Evolutionary conservation across 1,140 invertebrate species (phyloP), one percentile per base, ranked within the genome.

Genomic region (Drosophila sucinea): DNA sequence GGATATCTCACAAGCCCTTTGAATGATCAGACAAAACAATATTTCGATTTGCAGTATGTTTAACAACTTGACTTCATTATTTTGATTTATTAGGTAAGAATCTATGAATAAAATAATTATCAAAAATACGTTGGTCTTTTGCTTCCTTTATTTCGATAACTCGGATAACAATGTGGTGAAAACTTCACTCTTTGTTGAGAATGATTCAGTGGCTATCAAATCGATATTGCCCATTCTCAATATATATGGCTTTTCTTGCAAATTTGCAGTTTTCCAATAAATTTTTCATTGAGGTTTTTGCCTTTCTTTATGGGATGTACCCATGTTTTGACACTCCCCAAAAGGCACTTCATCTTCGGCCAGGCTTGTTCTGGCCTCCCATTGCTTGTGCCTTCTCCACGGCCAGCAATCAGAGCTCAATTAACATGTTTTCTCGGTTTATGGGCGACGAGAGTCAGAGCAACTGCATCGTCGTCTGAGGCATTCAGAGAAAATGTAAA

Each of bases 381-480:
- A 44, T 58, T 38, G 44, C 27, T 7, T 35, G 40, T 32, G 25
- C 30, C 40, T 55, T 62, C 72, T 35, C 56, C 32, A 54, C 8
- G 27, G 44, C 8, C 25, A 23, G 25, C 77, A 64, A 84, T 70
- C 69, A 41, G 51, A 57, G 56, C 55, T 82, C 83, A 86, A 86
- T 86, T 87, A 89, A 86, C 84, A 83, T 83, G 84, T 86, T 89
- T 64, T 60, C 67, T 41, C 62, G 70, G 64, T 86, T 86, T 86
- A 86, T 61, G 83, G 69, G 29, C 51, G 10, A 35, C 30, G 4
- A 47, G 44, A 55, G 51, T 29, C 51, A 29, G 25, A 51, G 56
- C 56, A 35, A 32, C 56, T 32, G 58, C 55, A 51, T 41, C 40
- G 40, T 51, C 35, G 44, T 51, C 35, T 44, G 29, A 27, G 27